Conservation (phyloP, 2,888 invertebrate genomes). For the Yponomeuta cagnagella region DNA sequence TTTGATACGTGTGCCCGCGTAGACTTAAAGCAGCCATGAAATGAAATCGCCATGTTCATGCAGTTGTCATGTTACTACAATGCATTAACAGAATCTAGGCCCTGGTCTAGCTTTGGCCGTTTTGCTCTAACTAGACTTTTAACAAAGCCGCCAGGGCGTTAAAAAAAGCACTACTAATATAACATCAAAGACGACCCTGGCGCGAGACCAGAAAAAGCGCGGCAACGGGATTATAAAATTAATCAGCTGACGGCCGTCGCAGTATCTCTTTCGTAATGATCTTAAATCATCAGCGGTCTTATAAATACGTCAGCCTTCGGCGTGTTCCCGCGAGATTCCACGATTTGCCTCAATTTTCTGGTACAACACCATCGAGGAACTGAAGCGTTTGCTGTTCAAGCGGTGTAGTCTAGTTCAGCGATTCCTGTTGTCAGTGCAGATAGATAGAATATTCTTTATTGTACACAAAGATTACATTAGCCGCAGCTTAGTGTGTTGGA, state of each 20-base stretch:
- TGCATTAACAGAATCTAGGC: no score
- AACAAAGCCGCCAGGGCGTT: no score
- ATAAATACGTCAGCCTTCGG: conserved; percentile 8
- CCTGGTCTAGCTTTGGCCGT: no score
- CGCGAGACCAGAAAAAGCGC: not conserved
- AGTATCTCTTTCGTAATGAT: conserved; percentile 11
- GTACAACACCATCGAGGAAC: not conserved
- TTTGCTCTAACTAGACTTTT: no score
- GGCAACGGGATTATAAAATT: not conserved
- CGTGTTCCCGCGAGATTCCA: conserved; percentile 1
- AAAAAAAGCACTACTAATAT: not conserved
- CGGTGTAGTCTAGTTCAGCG: not conserved
- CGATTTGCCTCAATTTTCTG: not conserved
- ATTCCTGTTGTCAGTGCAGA: no score
- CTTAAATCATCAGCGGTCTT: conserved; percentile 7
- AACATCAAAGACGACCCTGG: not conserved
- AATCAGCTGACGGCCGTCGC: conserved; percentile 4
- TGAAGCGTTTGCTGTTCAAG: not conserved
- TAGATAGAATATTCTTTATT: no score
- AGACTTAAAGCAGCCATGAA: no score
- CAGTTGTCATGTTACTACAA: no score
- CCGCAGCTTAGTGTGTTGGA: no score
- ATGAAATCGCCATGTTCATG: no score
- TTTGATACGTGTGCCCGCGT: no score
- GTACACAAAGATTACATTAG: no score